Conservation (phyloP, 35 echinoderm and acorn worm genomes). For the Chiridota heheva region DNA sequence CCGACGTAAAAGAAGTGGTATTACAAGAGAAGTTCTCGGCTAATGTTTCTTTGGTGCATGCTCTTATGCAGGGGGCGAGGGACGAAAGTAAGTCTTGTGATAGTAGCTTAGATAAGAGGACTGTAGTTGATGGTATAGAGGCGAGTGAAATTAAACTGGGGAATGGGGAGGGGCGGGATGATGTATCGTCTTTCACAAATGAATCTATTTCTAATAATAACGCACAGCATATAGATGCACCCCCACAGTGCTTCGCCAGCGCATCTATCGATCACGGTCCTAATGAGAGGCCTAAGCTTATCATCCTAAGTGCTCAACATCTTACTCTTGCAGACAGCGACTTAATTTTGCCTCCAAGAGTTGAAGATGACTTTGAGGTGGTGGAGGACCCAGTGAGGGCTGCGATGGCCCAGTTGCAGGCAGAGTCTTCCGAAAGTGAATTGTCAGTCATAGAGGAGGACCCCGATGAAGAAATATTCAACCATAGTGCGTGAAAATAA, state of each 20-base stretch:
- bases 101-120: too few species aligned
- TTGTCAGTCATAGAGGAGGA: constrained; percentile 28
- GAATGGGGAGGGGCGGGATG: neutral
- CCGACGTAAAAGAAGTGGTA: neutral
- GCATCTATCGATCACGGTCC: too few species aligned
- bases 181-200: too few species aligned
- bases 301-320: constrained; percentile 25
- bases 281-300: too few species aligned
- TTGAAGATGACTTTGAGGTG: neutral
- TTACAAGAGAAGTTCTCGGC: constrained; percentile 8
- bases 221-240: too few species aligned
- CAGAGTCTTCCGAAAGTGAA: constrained; percentile 29
- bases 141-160: too few species aligned
- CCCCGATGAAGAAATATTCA: constrained; percentile 21
- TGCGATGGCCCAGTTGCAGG: constrained; percentile 16
- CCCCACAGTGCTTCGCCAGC: too few species aligned
- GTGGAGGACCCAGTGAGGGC: neutral
- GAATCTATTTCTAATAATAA: too few species aligned
- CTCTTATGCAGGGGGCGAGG: neutral
- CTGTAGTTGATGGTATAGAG: too few species aligned
- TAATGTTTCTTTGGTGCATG: constrained; percentile 9
- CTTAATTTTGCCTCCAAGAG: too few species aligned
- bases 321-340: constrained; percentile 32
- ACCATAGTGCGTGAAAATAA: constrained; percentile 26
- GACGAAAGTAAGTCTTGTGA: too few species aligned